phyloP scores from a whole-genome alignment of 2,888 invertebrate genomes.

The Globia sparganii region DNA sequence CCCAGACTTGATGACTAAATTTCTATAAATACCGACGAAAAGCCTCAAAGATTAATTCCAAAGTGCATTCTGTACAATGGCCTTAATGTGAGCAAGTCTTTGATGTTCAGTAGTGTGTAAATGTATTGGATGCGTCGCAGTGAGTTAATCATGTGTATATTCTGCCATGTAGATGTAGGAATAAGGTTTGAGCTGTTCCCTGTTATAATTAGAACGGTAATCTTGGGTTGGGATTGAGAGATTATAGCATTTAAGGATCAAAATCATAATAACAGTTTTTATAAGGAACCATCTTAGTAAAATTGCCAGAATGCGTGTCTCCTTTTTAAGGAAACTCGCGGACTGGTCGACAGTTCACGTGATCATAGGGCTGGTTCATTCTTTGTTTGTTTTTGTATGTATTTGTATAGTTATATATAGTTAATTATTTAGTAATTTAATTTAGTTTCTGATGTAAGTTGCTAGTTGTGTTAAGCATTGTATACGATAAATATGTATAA shows the following conservation, averaged over 20 bases:
- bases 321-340: too few species aligned
- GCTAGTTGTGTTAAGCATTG: too few species aligned
- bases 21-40: not conserved
- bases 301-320: too few species aligned
- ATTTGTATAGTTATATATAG: too few species aligned
- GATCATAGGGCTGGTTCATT: too few species aligned
- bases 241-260: not conserved
- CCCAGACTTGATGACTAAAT: not conserved
- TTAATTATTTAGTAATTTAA: too few species aligned
- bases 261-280: not conserved
- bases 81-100: constrained; percentile 42
- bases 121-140: constrained; percentile 54
- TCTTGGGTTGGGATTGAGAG: not conserved
- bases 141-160: constrained; percentile 55
- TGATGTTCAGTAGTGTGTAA: constrained; percentile 60
- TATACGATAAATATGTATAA: too few species aligned
- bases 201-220: not conserved
- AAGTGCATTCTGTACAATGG: constrained; percentile 44
- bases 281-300: not conserved
- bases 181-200: constrained; percentile 1
- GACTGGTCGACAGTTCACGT: too few species aligned
- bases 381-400: too few species aligned
- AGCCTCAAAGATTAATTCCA: constrained; percentile 24
- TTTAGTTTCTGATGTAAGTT: too few species aligned
- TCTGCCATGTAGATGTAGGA: constrained; percentile 18